phyloP scores from a whole-genome alignment of 1,140 invertebrate species.

The Pectinophora gossypiella region DNA sequence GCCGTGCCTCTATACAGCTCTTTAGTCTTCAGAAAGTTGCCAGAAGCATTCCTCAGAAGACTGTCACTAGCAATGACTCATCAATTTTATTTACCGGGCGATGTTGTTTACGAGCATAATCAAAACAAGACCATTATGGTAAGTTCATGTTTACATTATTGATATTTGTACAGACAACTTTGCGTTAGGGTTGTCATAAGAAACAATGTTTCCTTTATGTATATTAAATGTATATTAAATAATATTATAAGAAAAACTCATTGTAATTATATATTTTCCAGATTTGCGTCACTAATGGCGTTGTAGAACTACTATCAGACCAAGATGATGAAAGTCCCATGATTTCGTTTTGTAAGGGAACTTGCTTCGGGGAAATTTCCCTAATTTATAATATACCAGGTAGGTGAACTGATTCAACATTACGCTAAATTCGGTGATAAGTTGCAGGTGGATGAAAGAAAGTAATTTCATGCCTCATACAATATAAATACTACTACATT shows the following conservation, averaged over 20 bases:
- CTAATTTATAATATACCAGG: conserved; percentile 61
- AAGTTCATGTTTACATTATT: conserved; percentile 22
- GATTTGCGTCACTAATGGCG: conserved; percentile 63
- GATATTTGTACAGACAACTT: too few species aligned
- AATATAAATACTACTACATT: not conserved
- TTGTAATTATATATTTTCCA: conserved; percentile 24
- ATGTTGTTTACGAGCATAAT: conserved; percentile 62
- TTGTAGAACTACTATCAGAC: conserved; percentile 66
- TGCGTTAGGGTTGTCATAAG: too few species aligned
- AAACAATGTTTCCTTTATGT: too few species aligned
- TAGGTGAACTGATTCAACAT: too few species aligned
- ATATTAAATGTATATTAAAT: too few species aligned
- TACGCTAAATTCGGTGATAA: too few species aligned
- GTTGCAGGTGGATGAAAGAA: not conserved
- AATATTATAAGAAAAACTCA: too few species aligned
- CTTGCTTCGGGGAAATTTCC: conserved; percentile 65
- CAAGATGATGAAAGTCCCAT: conserved; percentile 73
- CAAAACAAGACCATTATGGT: conserved; percentile 70
- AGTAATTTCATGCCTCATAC: too few species aligned
- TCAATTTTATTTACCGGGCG: conserved; percentile 66
- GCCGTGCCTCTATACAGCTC: conserved; percentile 66
- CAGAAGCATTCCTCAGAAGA: conserved; percentile 62
- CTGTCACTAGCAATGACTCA: conserved; percentile 65
- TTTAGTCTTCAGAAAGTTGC: conserved; percentile 62
- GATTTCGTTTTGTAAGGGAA: conserved; percentile 69